Conservation (phyloP, 1,140 invertebrate species). For the Arion vulgaris region DNA sequence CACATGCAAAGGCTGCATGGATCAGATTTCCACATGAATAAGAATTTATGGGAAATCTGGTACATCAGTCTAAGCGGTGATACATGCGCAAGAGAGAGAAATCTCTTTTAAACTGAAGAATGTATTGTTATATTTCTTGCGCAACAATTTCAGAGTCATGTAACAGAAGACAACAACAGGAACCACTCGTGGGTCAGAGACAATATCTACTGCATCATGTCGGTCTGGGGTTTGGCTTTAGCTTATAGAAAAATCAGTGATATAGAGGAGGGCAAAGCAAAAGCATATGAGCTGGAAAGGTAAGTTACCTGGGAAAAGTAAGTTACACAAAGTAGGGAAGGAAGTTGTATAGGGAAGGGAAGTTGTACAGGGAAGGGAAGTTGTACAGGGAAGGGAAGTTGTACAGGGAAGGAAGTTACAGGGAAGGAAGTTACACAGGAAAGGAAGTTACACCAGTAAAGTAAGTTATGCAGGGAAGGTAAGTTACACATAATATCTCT, state of each 20-base stretch:
- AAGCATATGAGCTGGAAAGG: slow-evolving; percentile 97
- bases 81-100: no score
- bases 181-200: slow-evolving; percentile 98
- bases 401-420: no score
- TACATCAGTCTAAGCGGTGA: no score
- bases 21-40: no score
- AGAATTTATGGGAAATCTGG: no score
- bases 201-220: slow-evolving; percentile 96
- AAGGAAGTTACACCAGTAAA: no score
- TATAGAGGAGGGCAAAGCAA: slow-evolving; percentile 96
- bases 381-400: no score
- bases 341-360: background rate
- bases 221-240: slow-evolving; percentile 98
- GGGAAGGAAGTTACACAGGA: no score
- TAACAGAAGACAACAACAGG: slow-evolving; percentile 77
- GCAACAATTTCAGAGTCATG: background rate
- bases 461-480: no score
- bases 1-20: no score
- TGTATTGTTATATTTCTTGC: background rate
- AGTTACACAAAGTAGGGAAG: background rate
- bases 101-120: background rate
- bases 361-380: no score
- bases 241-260: slow-evolving; percentile 99
- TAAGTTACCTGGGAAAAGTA: slow-evolving; percentile 50
- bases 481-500: no score